These are phyloP conservation scores for Stichopus horrens DNA, from an alignment of 53 echinoderm and acorn worm genomes.

Conservation along the genomic window DNA sequence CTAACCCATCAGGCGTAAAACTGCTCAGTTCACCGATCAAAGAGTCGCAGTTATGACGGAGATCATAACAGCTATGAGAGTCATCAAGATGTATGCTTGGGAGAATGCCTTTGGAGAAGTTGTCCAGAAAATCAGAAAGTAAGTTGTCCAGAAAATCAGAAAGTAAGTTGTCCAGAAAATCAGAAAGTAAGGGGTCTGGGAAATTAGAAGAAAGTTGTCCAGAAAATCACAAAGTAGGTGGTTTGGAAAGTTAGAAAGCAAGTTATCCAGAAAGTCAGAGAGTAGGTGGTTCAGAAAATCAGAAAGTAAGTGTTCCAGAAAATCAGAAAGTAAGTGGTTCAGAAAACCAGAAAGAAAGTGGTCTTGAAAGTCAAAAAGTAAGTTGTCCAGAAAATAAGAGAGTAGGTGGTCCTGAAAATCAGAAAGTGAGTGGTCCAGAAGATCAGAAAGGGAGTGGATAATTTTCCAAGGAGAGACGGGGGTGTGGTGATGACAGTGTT, in stretches of 20 bases:
- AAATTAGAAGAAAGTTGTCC: slow-evolving; percentile 78
- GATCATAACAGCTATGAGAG: slow-evolving; percentile 86
- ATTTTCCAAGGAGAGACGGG: no score
- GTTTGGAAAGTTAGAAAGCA: no score
- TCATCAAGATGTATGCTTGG: slow-evolving; percentile 99
- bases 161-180: slow-evolving; percentile 83
- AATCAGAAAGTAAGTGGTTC: background rate
- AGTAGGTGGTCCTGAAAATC: background rate
- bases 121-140: slow-evolving; percentile 82
- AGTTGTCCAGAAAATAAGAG: background rate
- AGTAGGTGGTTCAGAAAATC: no score
- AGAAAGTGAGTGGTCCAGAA: background rate
- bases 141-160: slow-evolving; percentile 82
- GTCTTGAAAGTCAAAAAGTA: background rate
- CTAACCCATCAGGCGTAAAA: slow-evolving; percentile 68
- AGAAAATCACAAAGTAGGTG: background rate
- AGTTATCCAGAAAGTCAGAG: no score
- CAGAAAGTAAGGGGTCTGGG: slow-evolving; percentile 81
- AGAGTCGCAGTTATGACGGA: slow-evolving; percentile 87
- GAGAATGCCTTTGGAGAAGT: slow-evolving; percentile 79
- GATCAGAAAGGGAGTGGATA: background rate
- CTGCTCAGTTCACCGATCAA: slow-evolving; percentile 82
- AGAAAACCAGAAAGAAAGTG: background rate
- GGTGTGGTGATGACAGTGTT: no score
- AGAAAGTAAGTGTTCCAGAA: background rate